A percentile compares a stretch with the other conserved stretches of the same genome.
Conservation (phyloP, 2,888 invertebrate genomes). For the Nomada hirtipes region DNA sequence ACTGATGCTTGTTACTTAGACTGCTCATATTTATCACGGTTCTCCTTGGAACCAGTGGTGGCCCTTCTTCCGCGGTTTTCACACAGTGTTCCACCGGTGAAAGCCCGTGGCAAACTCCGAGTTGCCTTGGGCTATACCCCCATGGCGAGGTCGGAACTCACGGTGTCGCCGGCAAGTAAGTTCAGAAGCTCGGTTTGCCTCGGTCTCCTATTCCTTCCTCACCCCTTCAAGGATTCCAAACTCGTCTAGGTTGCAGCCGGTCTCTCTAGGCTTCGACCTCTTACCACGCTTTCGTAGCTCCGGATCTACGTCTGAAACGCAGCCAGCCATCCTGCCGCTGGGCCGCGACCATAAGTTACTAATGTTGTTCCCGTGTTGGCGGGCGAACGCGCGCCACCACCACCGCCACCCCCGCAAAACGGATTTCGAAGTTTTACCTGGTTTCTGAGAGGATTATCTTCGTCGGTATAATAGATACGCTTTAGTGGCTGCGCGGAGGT, state of each 20-base stretch:
- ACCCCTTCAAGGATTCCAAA: slow-evolving; percentile 67
- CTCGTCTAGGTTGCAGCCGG: slow-evolving; percentile 69
- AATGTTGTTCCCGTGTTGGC: slow-evolving; percentile 83
- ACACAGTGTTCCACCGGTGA: slow-evolving; percentile 64
- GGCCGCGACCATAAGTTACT: slow-evolving; percentile 83
- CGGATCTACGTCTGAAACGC: slow-evolving; percentile 71
- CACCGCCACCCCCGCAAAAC: slow-evolving; percentile 41
- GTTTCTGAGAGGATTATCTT: slow-evolving; percentile 57
- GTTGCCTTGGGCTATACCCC: slow-evolving; percentile 58
- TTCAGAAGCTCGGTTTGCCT: slow-evolving; percentile 70
- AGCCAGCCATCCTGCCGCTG: slow-evolving; percentile 75
- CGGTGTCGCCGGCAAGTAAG: slow-evolving; percentile 82
- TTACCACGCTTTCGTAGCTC: slow-evolving; percentile 64
- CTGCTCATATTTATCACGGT: slow-evolving; percentile 78
- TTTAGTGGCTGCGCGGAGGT: slow-evolving; percentile 57
- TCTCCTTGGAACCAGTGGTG: slow-evolving; percentile 32
- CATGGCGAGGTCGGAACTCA: slow-evolving; percentile 73
- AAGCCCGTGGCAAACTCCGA: slow-evolving; percentile 66
- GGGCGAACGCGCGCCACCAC: slow-evolving; percentile 60
- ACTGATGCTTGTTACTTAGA: slow-evolving; percentile 80
- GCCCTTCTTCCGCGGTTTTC: slow-evolving; percentile 69
- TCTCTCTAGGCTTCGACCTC: slow-evolving; percentile 62
- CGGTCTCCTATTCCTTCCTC: slow-evolving; percentile 39
- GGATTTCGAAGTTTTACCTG: slow-evolving; percentile 63
- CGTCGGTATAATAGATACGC: slow-evolving; percentile 55